Conservation (phyloP, 2,888 invertebrate genomes). For the Plagodis pulveraria region DNA sequence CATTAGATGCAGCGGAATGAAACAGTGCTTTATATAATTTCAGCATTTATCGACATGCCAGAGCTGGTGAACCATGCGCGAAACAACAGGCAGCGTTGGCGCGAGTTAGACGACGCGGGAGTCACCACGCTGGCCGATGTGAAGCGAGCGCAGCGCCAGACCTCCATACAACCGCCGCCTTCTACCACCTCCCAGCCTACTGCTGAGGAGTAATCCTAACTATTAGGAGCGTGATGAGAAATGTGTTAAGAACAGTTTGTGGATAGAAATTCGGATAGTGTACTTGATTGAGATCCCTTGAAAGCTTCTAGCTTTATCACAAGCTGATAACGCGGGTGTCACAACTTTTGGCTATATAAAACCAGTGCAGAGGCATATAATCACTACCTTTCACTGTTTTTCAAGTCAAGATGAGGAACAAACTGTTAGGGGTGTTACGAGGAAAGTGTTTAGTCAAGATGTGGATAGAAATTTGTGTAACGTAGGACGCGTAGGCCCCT, state of each 20-base stretch:
- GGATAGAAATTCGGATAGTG: not conserved
- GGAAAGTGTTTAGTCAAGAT: no score
- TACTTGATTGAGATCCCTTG: not conserved
- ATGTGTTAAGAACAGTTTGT: not conserved
- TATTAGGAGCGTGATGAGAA: not conserved
- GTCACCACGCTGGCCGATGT: slow-evolving; percentile 90
- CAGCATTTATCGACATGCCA: slow-evolving; percentile 97
- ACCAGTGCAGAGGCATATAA: no score
- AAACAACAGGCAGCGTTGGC: slow-evolving; percentile 96
- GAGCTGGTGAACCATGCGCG: slow-evolving; percentile 94
- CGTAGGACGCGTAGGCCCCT: no score
- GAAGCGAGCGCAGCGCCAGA: slow-evolving; percentile 64
- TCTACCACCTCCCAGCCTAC: slow-evolving; percentile 52
- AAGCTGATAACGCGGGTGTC: no score
- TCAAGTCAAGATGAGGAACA: no score
- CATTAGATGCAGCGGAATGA: no score
- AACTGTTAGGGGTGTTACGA: no score
- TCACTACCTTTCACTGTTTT: no score
- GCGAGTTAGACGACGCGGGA: slow-evolving; percentile 91
- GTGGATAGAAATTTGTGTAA: no score
- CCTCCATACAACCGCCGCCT: slow-evolving; percentile 44
- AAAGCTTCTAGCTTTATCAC: no score
- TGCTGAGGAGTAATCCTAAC: slow-evolving; percentile 55
- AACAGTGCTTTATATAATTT: no score
- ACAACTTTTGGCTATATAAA: no score